Conservation (phyloP, 2,797 vertebrate species). For the Melanotaenia pygmaea region DNA sequence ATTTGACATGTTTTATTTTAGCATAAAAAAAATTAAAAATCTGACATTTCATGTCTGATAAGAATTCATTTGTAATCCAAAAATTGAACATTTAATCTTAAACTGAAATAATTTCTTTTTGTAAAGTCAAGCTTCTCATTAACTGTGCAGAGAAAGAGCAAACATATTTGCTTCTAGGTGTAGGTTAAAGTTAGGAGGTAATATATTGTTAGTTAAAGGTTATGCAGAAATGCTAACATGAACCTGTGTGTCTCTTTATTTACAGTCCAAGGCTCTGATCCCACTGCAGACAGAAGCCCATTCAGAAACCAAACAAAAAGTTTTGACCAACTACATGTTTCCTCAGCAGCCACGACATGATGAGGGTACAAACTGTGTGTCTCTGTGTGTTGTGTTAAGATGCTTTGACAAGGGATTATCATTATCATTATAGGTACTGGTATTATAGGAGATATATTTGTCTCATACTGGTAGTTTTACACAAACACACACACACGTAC, state of each 20-base stretch:
- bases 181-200: neutral
- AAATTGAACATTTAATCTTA: neutral
- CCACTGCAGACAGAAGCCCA: constrained; percentile 98
- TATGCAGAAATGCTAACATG: constrained; percentile 13
- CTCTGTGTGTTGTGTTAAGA: neutral
- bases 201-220: neutral
- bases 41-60: neutral
- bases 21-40: neutral
- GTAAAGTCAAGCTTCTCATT: neutral
- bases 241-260: constrained; percentile 43
- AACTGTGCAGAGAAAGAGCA: neutral
- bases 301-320: constrained; percentile 98
- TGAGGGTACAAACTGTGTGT: constrained; percentile 86
- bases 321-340: constrained; percentile 99
- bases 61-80: constrained; percentile 5
- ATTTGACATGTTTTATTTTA: neutral
- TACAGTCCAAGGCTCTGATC: constrained; percentile 98
- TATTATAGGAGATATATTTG: too few relatives aligned
- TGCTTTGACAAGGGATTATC: neutral
- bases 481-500: too few relatives aligned
- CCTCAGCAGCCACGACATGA: constrained; percentile 97
- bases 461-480: too few relatives aligned
- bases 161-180: neutral
- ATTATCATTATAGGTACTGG: too few relatives aligned
- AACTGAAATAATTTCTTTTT: neutral